Evolutionary conservation across 2,888 invertebrate species (phyloP), one percentile per base, ranked within the genome.

Genomic region (Danaus chrysippus): DNA sequence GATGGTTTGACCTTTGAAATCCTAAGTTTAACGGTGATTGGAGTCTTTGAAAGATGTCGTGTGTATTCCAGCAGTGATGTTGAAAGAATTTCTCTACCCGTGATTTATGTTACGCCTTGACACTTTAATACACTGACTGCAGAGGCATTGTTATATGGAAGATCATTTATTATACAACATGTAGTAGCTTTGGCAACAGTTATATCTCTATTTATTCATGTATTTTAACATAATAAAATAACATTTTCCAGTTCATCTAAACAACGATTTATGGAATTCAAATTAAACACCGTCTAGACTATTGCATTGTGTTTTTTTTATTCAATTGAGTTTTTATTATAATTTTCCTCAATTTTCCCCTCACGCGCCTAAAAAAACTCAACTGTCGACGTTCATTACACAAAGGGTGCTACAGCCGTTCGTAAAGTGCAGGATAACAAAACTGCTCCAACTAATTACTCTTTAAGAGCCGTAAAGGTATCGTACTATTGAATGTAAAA

Each of bases 31-130:
- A 17, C 49, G 17, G n/a, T 17, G 17, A 10, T 49, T 17, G 15
- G 17, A 53, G 58, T 42, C 58, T 34, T 42, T 42, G 34, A 42
- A 23, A 43, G 55, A 54, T n/a, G 49, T 49, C 19, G 46, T 12
- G 54, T 53, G 57, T 49, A 43, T 3, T 49, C 49, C 13, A 46
- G 15, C 17, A 6, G 49, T 17, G 49, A 8, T 15, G 15, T 46
- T 9, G 46, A 58, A 17, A 58, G 54, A 62, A 55, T 54, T 54
- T 56, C 58, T 58, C 58, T 54, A n/a, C 55, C 34, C 43, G 42
- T 61, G 62, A 59, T 59, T 66, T 62, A 63, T 63, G 53, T 53
- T 56, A 41, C 46, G 41, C 41, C 55, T 62, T 54, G 62, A 55
- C 62, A 58, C 52, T 59, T 55, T 55, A 55, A 43, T 58, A 62